Base-by-base conservation (phyloP, 2,888 invertebrate genomes). In the Cacoxenus indagator region DNA sequence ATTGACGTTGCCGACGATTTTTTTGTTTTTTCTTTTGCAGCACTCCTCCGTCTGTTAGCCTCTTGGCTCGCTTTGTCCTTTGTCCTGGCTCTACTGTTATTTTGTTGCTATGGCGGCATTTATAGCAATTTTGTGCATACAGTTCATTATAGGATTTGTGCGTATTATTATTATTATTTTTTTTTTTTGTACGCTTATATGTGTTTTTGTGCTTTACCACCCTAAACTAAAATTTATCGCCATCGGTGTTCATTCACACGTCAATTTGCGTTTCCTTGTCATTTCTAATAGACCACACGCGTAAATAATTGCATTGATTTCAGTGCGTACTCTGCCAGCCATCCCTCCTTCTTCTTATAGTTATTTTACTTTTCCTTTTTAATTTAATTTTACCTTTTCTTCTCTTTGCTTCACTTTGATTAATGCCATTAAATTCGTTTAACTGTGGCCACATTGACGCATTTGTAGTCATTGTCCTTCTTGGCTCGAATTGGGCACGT, bases 1-100 rank as follows among this genome's bases (percentile, higher is more conserved):
- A 11, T 31, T 71, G 69, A 62, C 65, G 46, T 67, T 67, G 67
- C n/a, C n/a, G 65, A 1, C 29, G n/a, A n/a, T 31, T 51, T n/a
- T 65, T 61, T 6, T 46, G 9, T 24, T 54, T 48, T n/a, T 37
- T 5, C 48, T 37, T 2, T 29, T 59, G 61, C 31, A 24, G 24
- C 68, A 66, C 70, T 46, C 69, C 74, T 64, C 29, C 70, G 69
- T 73, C 73, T 71, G 65, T n/a, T 61, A 61, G 70, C 69, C 76
- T 72, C 76, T 83, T 78, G 79, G 77, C 83, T 81, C 79, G 75
- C 81, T 77, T 81, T 83, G 79, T 69, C n/a, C n/a, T n/a, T n/a
- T n/a, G n/a, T n/a, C n/a, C n/a, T n/a, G n/a, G n/a, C n/a, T n/a
- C n/a, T n/a, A n/a, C n/a, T n/a, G n/a, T n/a, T n/a, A n/a, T n/a